Evolutionary conservation across 1,140 invertebrate genomes (phyloP), one percentile per base, ranked within the genome.

Genomic region (Lepidotrigona ventralis): DNA sequence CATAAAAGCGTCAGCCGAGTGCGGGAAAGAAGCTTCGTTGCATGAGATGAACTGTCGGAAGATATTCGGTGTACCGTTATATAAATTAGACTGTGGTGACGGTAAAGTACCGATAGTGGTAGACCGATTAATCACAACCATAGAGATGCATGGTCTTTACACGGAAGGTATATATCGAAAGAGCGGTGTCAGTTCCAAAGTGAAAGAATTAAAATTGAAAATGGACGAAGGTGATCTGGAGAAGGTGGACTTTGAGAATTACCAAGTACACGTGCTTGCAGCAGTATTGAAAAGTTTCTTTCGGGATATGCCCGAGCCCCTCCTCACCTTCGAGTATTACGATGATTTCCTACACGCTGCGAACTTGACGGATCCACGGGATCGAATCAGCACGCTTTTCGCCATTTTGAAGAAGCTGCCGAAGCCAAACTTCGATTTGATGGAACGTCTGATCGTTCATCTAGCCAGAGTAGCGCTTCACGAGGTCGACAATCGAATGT

Each of bases 91-190:
- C n/a, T 96, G 96, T 2, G 96, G 96, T 5, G 96, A 98, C 81
- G 95, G 96, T 8, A 97, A 97, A 87, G 96, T 99, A 74, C 98
- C 98, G 0, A 91, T 97, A 8, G 96, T 99, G 8, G 96, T 99
- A 12, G 98, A 99, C 89, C 95, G 97, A 73, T 94, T 99, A 5
- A 97, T 99, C 69, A 97, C 96, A 14, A 97, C 96, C 9, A 98
- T 99, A 89, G 98, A 99, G 94, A 96, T 98, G 93, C 96, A 97
- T 86, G 98, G 98, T 9, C 94, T 99, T 11, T 99, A 98, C 92
- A 97, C 97, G 1, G 98, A 99, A 90, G 98, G 98, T 1, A 95
- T 99, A 70, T 99, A 99, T 93, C 95, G 98, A 51, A 99, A 99
- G 92, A 98, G 97, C 87, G 98, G 98, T 39, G 97, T 97, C 58